Percentiles rank a stretch among this genome's conserved stretches.
phyloP scores from a whole-genome alignment of 1,140 invertebrate genomes.

The Heliconius hermathena region DNA sequence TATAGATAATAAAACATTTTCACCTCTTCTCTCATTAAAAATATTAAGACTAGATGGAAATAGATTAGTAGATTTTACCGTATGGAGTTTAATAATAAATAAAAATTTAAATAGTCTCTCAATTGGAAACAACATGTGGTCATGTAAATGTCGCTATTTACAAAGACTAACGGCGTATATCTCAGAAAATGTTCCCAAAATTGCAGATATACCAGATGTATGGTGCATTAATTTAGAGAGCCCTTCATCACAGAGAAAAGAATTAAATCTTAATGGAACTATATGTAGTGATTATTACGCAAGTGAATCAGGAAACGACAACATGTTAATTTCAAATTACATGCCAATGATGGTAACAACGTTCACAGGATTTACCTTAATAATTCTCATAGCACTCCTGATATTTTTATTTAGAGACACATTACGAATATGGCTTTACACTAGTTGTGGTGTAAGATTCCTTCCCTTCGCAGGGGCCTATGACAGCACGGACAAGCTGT shows the following conservation, averaged over 20 bases:
- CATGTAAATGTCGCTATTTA: slow-evolving; percentile 94
- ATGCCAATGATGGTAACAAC: slow-evolving; percentile 91
- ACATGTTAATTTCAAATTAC: slow-evolving; percentile 91
- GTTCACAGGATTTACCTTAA: slow-evolving; percentile 87
- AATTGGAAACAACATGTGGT: slow-evolving; percentile 92
- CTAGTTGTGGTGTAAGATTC: slow-evolving; percentile 92
- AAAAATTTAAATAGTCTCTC: slow-evolving; percentile 86
- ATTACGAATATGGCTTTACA: slow-evolving; percentile 93
- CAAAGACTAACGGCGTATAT: slow-evolving; percentile 92
- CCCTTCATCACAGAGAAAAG: slow-evolving; percentile 85
- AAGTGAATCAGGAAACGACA: slow-evolving; percentile 90
- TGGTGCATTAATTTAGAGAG: slow-evolving; percentile 89
- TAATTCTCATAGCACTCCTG: slow-evolving; percentile 87
- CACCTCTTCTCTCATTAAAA: slow-evolving; percentile 88
- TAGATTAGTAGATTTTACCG: slow-evolving; percentile 88
- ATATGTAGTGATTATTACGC: slow-evolving; percentile 92
- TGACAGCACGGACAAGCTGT: slow-evolving; percentile 92
- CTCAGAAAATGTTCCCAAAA: slow-evolving; percentile 89
- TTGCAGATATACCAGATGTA: slow-evolving; percentile 88
- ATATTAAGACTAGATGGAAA: slow-evolving; percentile 93
- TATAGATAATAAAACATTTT: slow-evolving; percentile 91
- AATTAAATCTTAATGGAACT: slow-evolving; percentile 90
- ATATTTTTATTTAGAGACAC: slow-evolving; percentile 92
- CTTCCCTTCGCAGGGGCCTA: slow-evolving; percentile 85
- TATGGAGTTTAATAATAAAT: slow-evolving; percentile 91